phyloP scores from a whole-genome alignment of 2,797 vertebrate species.

The Microctenopoma stevenorrisi region DNA sequence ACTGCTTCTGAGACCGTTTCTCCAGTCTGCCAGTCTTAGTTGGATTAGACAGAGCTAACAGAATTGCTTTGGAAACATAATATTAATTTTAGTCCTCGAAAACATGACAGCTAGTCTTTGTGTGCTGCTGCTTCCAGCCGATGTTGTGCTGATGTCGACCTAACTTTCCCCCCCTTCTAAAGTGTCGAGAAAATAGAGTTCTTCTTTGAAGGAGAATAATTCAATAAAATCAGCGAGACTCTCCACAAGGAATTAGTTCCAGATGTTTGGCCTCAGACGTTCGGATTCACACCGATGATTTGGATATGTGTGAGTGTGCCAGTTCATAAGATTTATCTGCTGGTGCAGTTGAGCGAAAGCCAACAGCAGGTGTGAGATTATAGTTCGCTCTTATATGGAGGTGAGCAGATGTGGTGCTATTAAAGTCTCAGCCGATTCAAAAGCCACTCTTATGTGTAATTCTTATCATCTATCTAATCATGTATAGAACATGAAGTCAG shows the following conservation, averaged over 20 bases:
- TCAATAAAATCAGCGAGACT: slow-evolving; percentile 59
- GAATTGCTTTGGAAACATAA: slow-evolving; percentile 75
- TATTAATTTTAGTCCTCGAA: slow-evolving; percentile 76
- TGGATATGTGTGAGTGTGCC: slow-evolving; percentile 23
- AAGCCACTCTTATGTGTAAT: slow-evolving; percentile 57
- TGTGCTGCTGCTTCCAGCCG: slow-evolving; percentile 40
- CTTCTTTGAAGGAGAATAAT: slow-evolving; percentile 54
- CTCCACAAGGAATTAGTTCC: slow-evolving; percentile 69
- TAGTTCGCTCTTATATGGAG: slow-evolving; percentile 62
- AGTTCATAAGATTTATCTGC: slow-evolving; percentile 67
- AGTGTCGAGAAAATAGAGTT: slow-evolving; percentile 42
- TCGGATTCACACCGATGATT: slow-evolving; percentile 55
- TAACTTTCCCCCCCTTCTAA: slow-evolving; percentile 22
- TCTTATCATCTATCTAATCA: slow-evolving; percentile 50
- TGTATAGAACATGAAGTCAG: slow-evolving; percentile 12
- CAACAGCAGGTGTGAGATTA: slow-evolving; percentile 82
- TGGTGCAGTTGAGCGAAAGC: slow-evolving; percentile 63
- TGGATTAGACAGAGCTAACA: slow-evolving; percentile 76
- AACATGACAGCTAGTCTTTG: slow-evolving; percentile 67
- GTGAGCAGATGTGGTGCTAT: slow-evolving; percentile 73
- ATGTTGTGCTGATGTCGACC: slow-evolving; percentile 56
- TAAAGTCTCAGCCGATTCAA: slow-evolving; percentile 59
- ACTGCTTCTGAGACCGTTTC: slow-evolving; percentile 66
- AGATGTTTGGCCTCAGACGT: slow-evolving; percentile 73
- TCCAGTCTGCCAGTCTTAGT: slow-evolving; percentile 70